Conservation (phyloP, 2,888 invertebrate genomes). For the Idaea straminata region DNA sequence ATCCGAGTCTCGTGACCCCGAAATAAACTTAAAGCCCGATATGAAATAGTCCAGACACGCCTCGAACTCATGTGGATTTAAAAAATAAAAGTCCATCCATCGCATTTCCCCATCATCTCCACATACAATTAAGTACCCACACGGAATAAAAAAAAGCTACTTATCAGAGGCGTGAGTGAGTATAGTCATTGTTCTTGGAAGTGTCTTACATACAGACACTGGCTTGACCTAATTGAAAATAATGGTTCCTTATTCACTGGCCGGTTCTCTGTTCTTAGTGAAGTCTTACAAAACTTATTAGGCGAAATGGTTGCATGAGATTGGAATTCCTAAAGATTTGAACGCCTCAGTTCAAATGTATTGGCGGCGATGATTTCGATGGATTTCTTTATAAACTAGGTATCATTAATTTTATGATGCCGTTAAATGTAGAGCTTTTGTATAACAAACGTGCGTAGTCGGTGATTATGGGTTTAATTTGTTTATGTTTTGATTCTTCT, state of each 20-base stretch:
- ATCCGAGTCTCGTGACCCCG: constrained; percentile 36
- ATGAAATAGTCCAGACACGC: constrained; percentile 52
- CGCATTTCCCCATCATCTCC: constrained; percentile 62
- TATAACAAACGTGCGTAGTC: not conserved
- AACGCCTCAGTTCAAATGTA: constrained; percentile 19
- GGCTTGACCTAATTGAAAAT: constrained; percentile 78
- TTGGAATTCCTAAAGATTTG: constrained; percentile 26
- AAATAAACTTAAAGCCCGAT: constrained; percentile 37
- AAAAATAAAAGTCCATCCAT: constrained; percentile 54
- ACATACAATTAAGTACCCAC: constrained; percentile 62
- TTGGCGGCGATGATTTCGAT: constrained; percentile 36
- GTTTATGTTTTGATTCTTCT: not conserved
- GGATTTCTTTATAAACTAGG: constrained; percentile 45
- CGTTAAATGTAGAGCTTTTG: constrained; percentile 51
- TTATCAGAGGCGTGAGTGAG: constrained; percentile 71
- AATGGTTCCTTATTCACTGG: constrained; percentile 72
- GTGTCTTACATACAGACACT: constrained; percentile 59
- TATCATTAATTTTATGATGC: constrained; percentile 62
- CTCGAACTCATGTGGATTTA: constrained; percentile 37
- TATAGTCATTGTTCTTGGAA: constrained; percentile 74
- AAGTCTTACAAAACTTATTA: constrained; percentile 63
- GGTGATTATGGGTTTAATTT: not conserved
- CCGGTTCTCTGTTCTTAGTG: constrained; percentile 47
- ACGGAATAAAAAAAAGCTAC: constrained; percentile 70
- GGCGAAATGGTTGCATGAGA: constrained; percentile 40